Percentiles rank a stretch among this genome's conserved stretches.
Conservation (phyloP, 2,797 vertebrate genomes). For the Pangasius krempfi region DNA sequence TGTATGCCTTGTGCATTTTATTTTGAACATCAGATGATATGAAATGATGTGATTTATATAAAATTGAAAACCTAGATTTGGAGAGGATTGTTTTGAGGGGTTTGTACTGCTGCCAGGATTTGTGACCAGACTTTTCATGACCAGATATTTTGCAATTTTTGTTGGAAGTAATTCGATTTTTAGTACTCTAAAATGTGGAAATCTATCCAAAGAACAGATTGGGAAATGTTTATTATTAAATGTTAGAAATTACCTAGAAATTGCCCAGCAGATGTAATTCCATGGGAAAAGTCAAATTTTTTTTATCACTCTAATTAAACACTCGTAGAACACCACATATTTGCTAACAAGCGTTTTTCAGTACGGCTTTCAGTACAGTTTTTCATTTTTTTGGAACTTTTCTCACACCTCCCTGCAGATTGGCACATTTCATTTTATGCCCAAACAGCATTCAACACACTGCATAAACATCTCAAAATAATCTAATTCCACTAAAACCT, state of each 20-base stretch:
- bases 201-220: background rate
- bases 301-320: background rate
- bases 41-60: background rate
- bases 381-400: no score
- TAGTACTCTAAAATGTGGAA: background rate
- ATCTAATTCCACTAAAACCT: background rate
- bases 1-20: background rate
- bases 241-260: background rate
- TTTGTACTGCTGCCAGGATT: background rate
- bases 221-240: background rate
- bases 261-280: background rate
- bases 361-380: background rate
- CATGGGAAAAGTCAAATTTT: background rate
- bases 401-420: no score
- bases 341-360: background rate
- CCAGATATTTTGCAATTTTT: background rate
- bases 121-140: background rate
- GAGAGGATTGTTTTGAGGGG: no score
- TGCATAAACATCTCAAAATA: background rate
- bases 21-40: background rate
- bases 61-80: background rate
- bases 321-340: background rate
- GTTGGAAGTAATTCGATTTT: background rate
- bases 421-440: background rate
- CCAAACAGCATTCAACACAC: background rate